Conservation (phyloP, 2,797 vertebrate species). For the Melanotaenia nigrans region DNA sequence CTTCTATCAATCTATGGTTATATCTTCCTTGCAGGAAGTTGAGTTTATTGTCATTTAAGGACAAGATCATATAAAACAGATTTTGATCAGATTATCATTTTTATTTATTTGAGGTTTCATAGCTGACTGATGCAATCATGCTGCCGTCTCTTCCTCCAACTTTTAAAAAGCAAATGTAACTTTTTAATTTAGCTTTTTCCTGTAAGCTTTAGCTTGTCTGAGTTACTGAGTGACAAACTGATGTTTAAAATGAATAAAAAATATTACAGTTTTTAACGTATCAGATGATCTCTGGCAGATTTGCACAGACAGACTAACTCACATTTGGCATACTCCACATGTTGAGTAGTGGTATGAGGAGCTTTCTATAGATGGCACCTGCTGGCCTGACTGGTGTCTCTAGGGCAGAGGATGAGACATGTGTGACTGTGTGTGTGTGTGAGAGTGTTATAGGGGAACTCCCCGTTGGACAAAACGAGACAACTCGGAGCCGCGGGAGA, state of each 20-base stretch:
- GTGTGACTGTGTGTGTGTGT: constrained; percentile 32
- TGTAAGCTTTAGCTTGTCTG: constrained; percentile 34
- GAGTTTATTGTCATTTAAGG: constrained; percentile 5
- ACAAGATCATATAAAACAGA: neutral
- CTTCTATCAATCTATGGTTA: too few relatives aligned
- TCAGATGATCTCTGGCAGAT: constrained; percentile 47
- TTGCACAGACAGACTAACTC: constrained; percentile 23
- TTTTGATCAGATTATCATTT: constrained; percentile 9
- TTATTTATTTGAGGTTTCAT: constrained; percentile 5
- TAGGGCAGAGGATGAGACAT: constrained; percentile 44
- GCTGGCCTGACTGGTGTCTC: constrained; percentile 68
- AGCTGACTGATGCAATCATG: neutral
- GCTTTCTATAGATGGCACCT: constrained; percentile 86
- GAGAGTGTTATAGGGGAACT: constrained; percentile 50
- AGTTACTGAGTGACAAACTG: constrained; percentile 33
- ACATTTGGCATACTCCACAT: constrained; percentile 60
- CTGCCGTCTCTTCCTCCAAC: neutral
- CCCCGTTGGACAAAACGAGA: constrained; percentile 61
- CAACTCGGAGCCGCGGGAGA: constrained; percentile 59
- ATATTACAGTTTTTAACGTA: constrained; percentile 34
- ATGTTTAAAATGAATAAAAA: constrained; percentile 31
- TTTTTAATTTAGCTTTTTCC: constrained; percentile 50
- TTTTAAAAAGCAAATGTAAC: constrained; percentile 42
- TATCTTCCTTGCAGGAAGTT: neutral
- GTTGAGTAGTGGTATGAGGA: constrained; percentile 64